phyloP scores from a whole-genome alignment of 2,888 invertebrate genomes.

The Abrostola triplasia region DNA sequence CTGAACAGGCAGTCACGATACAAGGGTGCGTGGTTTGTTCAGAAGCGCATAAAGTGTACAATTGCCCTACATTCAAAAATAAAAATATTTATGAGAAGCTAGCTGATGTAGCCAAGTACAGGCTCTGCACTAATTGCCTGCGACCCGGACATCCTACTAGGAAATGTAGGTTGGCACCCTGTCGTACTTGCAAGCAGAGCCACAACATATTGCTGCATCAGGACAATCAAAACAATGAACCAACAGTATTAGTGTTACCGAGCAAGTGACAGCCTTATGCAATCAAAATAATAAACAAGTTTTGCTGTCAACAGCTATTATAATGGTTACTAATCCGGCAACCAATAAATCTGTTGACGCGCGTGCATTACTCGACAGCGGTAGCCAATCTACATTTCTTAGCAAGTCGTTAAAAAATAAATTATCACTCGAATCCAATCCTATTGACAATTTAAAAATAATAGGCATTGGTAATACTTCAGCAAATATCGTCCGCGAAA shows the following conservation, averaged over 20 bases:
- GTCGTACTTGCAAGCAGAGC: constrained; percentile 37
- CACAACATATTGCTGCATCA: constrained; percentile 49
- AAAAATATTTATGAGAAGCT: constrained; percentile 30
- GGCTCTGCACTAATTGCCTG: constrained; percentile 45
- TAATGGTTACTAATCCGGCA: not conserved
- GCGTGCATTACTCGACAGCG: too few species aligned
- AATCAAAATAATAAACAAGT: constrained; percentile 1
- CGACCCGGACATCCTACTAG: constrained; percentile 32
- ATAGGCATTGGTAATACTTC: constrained; percentile 29
- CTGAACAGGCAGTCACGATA: not conserved
- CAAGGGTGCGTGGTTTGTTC: not conserved
- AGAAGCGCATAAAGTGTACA: constrained; percentile 10
- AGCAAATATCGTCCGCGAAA: constrained; percentile 12
- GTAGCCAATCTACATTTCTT: constrained; percentile 17
- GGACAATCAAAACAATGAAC: not conserved
- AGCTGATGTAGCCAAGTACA: constrained; percentile 25
- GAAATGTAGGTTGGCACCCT: constrained; percentile 47
- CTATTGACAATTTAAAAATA: constrained; percentile 14
- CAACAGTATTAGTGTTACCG: not conserved
- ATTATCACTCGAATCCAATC: constrained; percentile 1
- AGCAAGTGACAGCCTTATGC: not conserved
- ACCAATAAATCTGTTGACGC: not conserved
- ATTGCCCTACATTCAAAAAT: constrained; percentile 46
- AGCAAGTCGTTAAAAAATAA: constrained; percentile 12
- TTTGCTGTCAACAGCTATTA: constrained; percentile 11